Conservation (phyloP, 92 coral and sea anemone species). For the Phenganax subtilis region DNA sequence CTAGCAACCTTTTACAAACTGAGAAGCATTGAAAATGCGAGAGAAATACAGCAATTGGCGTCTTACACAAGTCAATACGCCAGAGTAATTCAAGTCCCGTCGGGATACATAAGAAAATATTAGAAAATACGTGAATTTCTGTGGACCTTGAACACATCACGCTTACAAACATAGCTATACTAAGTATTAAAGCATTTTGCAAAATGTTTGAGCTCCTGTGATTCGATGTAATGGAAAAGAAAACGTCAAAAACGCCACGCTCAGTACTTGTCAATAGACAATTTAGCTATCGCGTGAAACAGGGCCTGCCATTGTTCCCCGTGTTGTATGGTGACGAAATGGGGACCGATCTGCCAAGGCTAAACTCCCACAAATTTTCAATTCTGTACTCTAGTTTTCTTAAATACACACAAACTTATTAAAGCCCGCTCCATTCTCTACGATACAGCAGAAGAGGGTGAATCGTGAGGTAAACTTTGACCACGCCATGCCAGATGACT, state of each 20-base stretch:
- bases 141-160: no score
- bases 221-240: neutral
- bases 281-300: slow-evolving; percentile 19
- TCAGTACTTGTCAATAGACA: neutral
- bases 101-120: no score
- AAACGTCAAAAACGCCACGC: slow-evolving; percentile 2
- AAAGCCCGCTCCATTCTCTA: slow-evolving; percentile 22
- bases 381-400: neutral
- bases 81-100: no score
- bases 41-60: neutral
- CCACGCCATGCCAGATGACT: neutral
- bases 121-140: no score
- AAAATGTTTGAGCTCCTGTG: neutral
- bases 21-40: neutral
- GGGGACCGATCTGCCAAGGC: slow-evolving; percentile 38
- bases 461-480: neutral
- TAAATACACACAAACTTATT: neutral
- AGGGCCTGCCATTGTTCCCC: slow-evolving; percentile 32
- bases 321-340: neutral
- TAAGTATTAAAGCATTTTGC: neutral
- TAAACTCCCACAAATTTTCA: slow-evolving; percentile 14
- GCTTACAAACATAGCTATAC: neutral
- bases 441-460: neutral
- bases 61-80: neutral
- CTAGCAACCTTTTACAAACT: neutral